Conservation (phyloP, 2,888 invertebrate genomes). For the Eupithecia centaureata region DNA sequence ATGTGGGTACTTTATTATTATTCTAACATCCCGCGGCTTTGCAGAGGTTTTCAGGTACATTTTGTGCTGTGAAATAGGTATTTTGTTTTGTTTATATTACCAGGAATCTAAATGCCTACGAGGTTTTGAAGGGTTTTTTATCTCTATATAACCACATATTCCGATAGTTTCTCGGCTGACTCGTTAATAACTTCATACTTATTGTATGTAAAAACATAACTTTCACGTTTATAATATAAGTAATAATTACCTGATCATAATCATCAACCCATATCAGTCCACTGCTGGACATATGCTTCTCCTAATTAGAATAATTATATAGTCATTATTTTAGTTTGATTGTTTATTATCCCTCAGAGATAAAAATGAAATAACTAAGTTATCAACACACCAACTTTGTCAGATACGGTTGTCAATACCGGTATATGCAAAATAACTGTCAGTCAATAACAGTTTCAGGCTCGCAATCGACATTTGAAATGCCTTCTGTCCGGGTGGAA, state of each 20-base stretch:
- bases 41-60: constrained; percentile 6
- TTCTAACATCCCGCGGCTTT: constrained; percentile 1
- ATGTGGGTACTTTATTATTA: neutral
- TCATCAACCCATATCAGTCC: too few species aligned
- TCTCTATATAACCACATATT: neutral
- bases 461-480: constrained; percentile 4
- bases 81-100: neutral
- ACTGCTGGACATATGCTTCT: too few species aligned
- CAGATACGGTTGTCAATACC: neutral
- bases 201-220: too few species aligned
- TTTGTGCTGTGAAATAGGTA: neutral
- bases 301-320: too few species aligned
- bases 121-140: neutral
- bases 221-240: too few species aligned
- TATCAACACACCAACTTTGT: neutral
- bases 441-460: constrained; percentile 5
- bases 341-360: too few species aligned
- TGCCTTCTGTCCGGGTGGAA: neutral
- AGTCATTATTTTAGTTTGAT: too few species aligned
- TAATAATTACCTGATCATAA: too few species aligned
- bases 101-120: neutral
- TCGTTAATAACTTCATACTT: neutral
- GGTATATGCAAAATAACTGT: neutral
- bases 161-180: neutral
- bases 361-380: too few species aligned